Percentiles rank a stretch among this genome's conserved stretches.
phyloP scores from a whole-genome alignment of 2,888 invertebrate species.

The Polymixis flavicincta region DNA sequence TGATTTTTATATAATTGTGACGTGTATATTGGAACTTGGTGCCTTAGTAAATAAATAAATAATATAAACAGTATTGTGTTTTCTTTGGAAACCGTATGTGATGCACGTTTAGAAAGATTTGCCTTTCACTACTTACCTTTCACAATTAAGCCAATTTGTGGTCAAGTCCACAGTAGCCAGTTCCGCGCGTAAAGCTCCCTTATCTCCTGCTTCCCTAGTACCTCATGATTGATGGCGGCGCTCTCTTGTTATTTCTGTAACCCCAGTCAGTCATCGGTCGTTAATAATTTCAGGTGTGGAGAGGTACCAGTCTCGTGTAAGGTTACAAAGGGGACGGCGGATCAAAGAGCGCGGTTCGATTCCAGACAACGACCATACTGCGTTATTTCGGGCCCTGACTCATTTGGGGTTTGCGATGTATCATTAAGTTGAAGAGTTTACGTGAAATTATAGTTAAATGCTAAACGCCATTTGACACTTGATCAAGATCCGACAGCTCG shows the following conservation, averaged over 20 bases:
- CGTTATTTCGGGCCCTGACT: conserved; percentile 59
- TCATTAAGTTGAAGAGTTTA: conserved; percentile 23
- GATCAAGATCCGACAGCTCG: background rate
- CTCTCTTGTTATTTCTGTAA: conserved; percentile 63
- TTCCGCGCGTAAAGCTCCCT: background rate
- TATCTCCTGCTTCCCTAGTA: conserved; percentile 13
- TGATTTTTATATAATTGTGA: too few species aligned
- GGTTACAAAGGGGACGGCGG: conserved; percentile 69
- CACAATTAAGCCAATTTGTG: background rate
- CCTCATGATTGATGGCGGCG: conserved; percentile 49
- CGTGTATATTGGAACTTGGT: too few species aligned
- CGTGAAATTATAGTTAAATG: conserved; percentile 2
- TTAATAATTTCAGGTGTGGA: conserved; percentile 72
- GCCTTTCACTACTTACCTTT: background rate
- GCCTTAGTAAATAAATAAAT: too few species aligned
- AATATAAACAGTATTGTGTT: background rate
- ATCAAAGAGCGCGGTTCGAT: conserved; percentile 71
- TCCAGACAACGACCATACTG: conserved; percentile 66
- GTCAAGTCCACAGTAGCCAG: background rate
- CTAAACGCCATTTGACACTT: background rate
- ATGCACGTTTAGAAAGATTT: background rate
- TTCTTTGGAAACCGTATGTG: background rate
- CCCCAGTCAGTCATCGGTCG: conserved; percentile 68
- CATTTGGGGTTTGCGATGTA: conserved; percentile 44
- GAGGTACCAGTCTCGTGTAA: conserved; percentile 63